Base-by-base conservation (phyloP, 2,797 vertebrate genomes). In the Eleutherodactylus coqui region DNA sequence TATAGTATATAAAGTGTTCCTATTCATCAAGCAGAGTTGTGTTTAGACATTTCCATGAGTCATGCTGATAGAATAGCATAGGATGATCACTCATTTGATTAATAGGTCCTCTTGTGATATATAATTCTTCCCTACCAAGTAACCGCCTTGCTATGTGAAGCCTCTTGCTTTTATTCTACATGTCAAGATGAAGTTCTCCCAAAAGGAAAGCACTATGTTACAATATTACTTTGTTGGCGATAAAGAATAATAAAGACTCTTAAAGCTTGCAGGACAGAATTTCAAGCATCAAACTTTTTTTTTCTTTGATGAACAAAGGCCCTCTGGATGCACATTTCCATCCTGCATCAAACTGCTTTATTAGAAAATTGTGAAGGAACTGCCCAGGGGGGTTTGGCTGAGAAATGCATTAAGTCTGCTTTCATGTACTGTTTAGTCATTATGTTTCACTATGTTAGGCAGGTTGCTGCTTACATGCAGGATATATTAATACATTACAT, bases 371-470 rank as follows among this genome's bases (percentile, higher is more conserved):
- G 79, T 84, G 58, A 88, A 73, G 86, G 77, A 77, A 47, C 82
- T 75, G 88, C 85, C 78, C 85, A 62, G 41, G 77, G 69, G 82
- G 85, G 55, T 60, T 80, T 84, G 69, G 69, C 82, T 64, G 38
- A 70, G 82, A 64, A 87, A 87, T 75, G 69, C 76, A 87, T 87
- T 87, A 87, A 51, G 47, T 29, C 82, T 36, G 69, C 83, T 87
- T 84, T 87, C 82, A 84, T 80, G 82, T 87, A 84, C 82, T 80
- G 70, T 87, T 87, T 87, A 80, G 75, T 84, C 32, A 80, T 87
- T 84, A 87, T 43, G 55, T 34, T 58, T 80, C n/a, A 51, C 17
- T 60, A 49, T 82, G 76, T 55, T 80, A 60, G 76, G 55, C 79
- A 84, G 82, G 53, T 70, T 85, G 55, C 51, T 78, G 32, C 72